These are phyloP conservation scores for Echinometra lucunter DNA, from an alignment of 53 echinoderm and acorn worm genomes.

Conservation along the genomic window DNA sequence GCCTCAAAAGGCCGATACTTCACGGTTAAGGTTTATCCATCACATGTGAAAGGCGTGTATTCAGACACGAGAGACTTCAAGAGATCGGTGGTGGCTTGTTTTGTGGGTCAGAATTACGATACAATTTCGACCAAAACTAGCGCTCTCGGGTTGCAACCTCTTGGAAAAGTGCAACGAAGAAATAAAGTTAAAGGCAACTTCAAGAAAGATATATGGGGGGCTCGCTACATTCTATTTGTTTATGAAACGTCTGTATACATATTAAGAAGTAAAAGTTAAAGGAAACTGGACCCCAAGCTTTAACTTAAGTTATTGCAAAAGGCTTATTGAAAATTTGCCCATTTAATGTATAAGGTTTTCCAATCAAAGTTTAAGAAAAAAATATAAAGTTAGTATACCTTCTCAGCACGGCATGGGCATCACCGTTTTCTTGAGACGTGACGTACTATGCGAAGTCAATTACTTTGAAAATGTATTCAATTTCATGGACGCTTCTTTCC, in stretches of 20 bases:
- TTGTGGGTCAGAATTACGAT: slow-evolving; percentile 69
- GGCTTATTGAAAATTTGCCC: too few species aligned
- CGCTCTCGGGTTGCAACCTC: slow-evolving; percentile 63
- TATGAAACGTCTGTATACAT: background rate
- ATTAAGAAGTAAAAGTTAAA: too few species aligned
- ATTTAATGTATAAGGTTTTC: too few species aligned
- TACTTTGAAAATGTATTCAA: too few species aligned
- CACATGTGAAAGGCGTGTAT: slow-evolving; percentile 7
- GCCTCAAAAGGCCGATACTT: background rate
- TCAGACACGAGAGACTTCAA: background rate
- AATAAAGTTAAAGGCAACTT: background rate
- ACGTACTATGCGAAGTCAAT: too few species aligned
- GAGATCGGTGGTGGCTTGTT: slow-evolving; percentile 57
- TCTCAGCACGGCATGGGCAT: too few species aligned
- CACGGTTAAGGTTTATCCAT: background rate
- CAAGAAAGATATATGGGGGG: background rate
- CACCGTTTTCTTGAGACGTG: too few species aligned
- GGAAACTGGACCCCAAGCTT: too few species aligned
- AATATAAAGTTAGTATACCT: too few species aligned
- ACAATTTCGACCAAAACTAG: slow-evolving; percentile 59
- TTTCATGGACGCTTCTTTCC: too few species aligned
- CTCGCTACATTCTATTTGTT: background rate
- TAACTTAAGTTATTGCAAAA: too few species aligned
- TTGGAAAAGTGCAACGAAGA: slow-evolving; percentile 60
- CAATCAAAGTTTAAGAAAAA: too few species aligned